Conservation (phyloP, 2,888 invertebrate species). For the Strigamia crassipes region DNA sequence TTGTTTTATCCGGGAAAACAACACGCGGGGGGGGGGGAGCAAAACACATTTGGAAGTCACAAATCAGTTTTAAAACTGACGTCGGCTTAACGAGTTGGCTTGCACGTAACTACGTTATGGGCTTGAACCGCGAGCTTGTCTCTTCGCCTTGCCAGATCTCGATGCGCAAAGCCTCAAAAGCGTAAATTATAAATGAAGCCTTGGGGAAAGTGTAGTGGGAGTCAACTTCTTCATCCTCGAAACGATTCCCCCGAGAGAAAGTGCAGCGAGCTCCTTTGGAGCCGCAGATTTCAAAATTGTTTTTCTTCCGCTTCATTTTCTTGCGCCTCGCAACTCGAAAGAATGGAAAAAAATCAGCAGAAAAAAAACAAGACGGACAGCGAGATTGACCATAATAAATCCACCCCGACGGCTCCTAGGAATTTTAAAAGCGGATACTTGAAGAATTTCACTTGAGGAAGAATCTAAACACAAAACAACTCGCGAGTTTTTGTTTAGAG, state of each 20-base stretch:
- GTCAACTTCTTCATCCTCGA: slow-evolving; percentile 3
- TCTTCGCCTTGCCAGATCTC: not conserved
- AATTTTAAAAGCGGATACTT: not conserved
- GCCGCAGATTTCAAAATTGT: slow-evolving; percentile 10
- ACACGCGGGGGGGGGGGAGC: not conserved
- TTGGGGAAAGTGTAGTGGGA: slow-evolving; percentile 10
- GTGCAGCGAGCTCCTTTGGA: not conserved
- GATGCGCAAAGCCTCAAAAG: slow-evolving; percentile 1
- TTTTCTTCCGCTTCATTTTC: slow-evolving; percentile 3
- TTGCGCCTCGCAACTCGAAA: not conserved
- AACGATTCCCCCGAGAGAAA: not conserved
- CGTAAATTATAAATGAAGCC: slow-evolving; percentile 10
- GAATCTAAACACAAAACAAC: not conserved
- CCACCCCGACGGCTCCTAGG: not conserved
- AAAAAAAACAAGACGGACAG: too few relatives aligned
- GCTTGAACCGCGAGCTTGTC: not conserved
- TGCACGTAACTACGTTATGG: slow-evolving; percentile 10
- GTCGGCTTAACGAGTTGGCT: not conserved
- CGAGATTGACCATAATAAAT: not conserved
- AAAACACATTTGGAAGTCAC: slow-evolving; percentile 10
- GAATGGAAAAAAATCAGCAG: too few relatives aligned
- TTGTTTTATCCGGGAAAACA: not conserved
- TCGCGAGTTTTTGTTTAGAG: too few relatives aligned
- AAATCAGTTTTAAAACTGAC: slow-evolving; percentile 10
- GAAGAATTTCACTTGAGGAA: too few relatives aligned